phyloP scores from a whole-genome alignment of 2,888 invertebrate genomes.

The Eulithis prunata region DNA sequence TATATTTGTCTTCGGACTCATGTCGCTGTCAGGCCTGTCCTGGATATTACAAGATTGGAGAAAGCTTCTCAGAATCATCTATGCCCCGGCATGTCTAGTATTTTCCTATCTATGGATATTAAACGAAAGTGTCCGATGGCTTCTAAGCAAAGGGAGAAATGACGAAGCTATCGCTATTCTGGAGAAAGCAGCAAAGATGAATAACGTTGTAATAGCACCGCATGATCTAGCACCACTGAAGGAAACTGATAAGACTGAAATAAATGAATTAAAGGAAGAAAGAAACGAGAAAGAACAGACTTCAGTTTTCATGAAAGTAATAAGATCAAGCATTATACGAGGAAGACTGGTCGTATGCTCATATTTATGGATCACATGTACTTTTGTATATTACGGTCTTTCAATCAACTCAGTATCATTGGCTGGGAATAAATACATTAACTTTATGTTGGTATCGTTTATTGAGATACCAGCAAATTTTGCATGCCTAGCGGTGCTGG shows the following conservation, averaged over 20 bases:
- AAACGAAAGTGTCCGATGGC: constrained; percentile 91
- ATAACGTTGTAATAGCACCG: constrained; percentile 79
- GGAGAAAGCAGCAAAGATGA: constrained; percentile 87
- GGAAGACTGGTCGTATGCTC: constrained; percentile 86
- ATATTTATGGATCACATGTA: constrained; percentile 91
- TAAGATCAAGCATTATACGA: constrained; percentile 83
- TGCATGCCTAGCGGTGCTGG: constrained; percentile 85
- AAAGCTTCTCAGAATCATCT: constrained; percentile 86
- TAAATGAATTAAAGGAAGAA: constrained; percentile 41
- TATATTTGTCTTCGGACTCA: constrained; percentile 89
- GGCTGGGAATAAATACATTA: constrained; percentile 90
- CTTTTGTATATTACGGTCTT: constrained; percentile 92
- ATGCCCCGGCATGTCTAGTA: constrained; percentile 87
- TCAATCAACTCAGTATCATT: constrained; percentile 90
- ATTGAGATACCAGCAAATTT: constrained; percentile 91
- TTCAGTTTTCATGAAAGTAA: constrained; percentile 70
- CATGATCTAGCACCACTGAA: constrained; percentile 68
- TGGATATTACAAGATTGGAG: constrained; percentile 90
- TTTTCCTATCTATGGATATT: constrained; percentile 88
- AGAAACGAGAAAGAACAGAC: constrained; percentile 39
- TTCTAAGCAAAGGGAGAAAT: constrained; percentile 87
- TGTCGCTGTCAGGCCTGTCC: constrained; percentile 87
- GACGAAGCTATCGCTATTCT: constrained; percentile 86
- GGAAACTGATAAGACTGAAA: constrained; percentile 52
- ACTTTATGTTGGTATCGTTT: constrained; percentile 87